Evolutionary conservation across 1,140 invertebrate species (phyloP).

Genomic region (Heliconius himera): DNA sequence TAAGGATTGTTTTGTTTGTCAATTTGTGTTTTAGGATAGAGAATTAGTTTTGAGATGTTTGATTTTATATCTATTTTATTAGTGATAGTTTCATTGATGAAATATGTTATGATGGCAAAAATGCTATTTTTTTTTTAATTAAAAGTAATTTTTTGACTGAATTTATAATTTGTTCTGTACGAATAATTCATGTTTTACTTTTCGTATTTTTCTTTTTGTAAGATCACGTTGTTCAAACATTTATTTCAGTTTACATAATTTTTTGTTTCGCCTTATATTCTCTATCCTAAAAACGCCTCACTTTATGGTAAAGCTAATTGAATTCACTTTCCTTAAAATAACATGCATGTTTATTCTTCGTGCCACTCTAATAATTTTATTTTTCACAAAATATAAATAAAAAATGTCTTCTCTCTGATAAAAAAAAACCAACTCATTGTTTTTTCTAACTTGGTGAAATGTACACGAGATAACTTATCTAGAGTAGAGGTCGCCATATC

Average conservation of each 20-base stretch:
- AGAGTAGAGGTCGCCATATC: conserved; percentile 25
- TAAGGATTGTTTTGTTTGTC: neutral
- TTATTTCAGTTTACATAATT: too few species aligned
- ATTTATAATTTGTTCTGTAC: too few species aligned
- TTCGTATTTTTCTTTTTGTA: too few species aligned
- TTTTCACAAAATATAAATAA: neutral
- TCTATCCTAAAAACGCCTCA: neutral
- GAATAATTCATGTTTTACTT: too few species aligned
- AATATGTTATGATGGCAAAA: too few species aligned
- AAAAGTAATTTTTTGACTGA: too few species aligned
- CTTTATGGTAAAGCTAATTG: neutral
- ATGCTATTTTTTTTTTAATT: too few species aligned
- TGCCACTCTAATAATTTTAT: neutral
- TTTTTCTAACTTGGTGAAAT: neutral
- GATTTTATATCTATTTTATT: too few species aligned
- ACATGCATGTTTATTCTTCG: neutral
- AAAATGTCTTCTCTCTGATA: neutral
- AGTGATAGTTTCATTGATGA: too few species aligned
- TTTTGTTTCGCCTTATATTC: neutral
- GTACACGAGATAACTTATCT: conserved; percentile 14
- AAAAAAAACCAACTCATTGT: conserved; percentile 4
- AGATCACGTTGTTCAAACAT: too few species aligned
- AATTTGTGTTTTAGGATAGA: neutral
- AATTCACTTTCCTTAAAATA: too few species aligned
- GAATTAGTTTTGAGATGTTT: neutral